Base-by-base conservation (phyloP, 2,888 invertebrate species). In the Notodonta dromedarius region DNA sequence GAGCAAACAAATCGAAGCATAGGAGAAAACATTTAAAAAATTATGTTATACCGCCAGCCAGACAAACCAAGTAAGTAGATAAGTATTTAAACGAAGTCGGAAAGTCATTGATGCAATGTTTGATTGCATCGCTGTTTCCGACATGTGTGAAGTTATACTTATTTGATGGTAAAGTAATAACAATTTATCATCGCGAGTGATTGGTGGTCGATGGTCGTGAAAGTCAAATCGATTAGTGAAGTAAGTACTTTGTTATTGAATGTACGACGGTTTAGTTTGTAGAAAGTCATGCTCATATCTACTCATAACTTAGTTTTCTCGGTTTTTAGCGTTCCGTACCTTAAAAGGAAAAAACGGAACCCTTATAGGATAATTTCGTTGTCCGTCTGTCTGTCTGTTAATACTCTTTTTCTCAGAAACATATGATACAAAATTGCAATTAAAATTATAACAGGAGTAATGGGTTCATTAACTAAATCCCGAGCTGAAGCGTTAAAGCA, bases 181-280 rank as follows among this genome's bases (percentile, higher is more conserved):
- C 74, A 75, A 74, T 79, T 79, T 71, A 78, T 74, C 69, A 77
- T 73, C 75, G 68, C 75, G 78, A 71, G 24, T 74, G 62, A 67
- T 69, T 24, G 24, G 24, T 24, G 1, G 24, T 67, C 60, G 62
- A 16, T 50, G 67, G 65, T 78, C 69, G 84, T 83, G 85, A 84
- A 85, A 84, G 85, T 79, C 74, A 71, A 74, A 78, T 78, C 80
- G 77, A 77, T 84, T 83, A 83, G 76, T 53, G 58, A 24, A 24
- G 24, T 24, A 24, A 24, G 24, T 24, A 66, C 51, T 65, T 60
- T 69, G 66, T 70, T 72, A 70, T 42, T 42, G 42, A 42, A 11
- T 46, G 46, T 46, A n/a, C 5, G n/a, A 46, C 11, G 46, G 13
- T 70, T 72, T 69, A 66, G 59, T 62, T 63, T 69, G 73, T 77